A percentile compares a stretch with the other conserved stretches of the same genome.
Evolutionary conservation across 2,888 invertebrate species (phyloP).

Genomic region (Cinara cedri): DNA sequence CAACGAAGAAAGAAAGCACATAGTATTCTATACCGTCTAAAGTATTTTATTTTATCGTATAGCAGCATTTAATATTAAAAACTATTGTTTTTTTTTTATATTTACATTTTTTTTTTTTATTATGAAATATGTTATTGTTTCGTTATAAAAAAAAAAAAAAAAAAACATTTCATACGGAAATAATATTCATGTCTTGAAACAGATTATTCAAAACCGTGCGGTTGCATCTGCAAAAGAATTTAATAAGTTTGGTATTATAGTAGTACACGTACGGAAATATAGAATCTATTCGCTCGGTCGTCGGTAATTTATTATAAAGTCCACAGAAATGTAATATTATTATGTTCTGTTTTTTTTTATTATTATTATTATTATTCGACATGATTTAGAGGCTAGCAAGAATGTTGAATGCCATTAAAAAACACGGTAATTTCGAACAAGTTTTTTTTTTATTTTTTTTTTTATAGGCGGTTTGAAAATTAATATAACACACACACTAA

Average conservation of each 20-base stretch:
- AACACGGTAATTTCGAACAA: slow-evolving; percentile 29
- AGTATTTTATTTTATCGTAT: background rate
- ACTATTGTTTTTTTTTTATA: too few relatives aligned
- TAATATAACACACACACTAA: background rate
- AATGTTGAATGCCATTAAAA: slow-evolving; percentile 46
- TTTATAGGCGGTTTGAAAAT: slow-evolving; percentile 32
- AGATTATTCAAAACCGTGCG: slow-evolving; percentile 45
- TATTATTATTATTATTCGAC: slow-evolving; percentile 13
- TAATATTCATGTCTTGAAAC: slow-evolving; percentile 4
- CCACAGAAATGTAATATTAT: slow-evolving; percentile 28
- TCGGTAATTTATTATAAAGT: slow-evolving; percentile 47
- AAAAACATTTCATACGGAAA: background rate
- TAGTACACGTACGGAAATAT: background rate
- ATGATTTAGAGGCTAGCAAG: slow-evolving; percentile 44
- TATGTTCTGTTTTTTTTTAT: too few relatives aligned
- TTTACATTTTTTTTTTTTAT: too few relatives aligned
- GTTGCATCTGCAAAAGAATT: slow-evolving; percentile 50
- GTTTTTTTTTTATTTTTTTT: too few relatives aligned
- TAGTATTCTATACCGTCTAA: background rate
- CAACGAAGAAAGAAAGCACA: background rate
- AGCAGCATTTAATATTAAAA: too few relatives aligned
- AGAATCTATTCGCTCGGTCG: slow-evolving; percentile 42
- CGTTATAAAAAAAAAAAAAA: background rate
- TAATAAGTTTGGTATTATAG: slow-evolving; percentile 40
- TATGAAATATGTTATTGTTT: slow-evolving; percentile 8